Percentiles rank a stretch among this genome's conserved stretches.
Conservation (phyloP, 2,888 invertebrate genomes). For the Ypsolopha sequella region DNA sequence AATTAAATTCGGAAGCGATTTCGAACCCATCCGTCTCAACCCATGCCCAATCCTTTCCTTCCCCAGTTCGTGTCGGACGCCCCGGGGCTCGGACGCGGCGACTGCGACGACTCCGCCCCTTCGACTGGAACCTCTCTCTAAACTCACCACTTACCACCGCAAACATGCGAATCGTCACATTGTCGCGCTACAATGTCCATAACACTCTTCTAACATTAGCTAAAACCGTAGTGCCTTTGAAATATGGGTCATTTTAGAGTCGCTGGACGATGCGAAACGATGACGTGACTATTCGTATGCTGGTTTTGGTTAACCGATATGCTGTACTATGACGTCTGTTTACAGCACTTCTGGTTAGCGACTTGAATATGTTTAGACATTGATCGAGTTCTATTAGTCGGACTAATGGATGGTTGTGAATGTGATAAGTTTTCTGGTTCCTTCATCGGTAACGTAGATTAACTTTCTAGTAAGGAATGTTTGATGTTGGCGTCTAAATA, state of each 20-base stretch:
- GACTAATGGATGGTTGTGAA: neutral
- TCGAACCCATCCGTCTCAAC: no score
- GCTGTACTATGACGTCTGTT: slow-evolving; percentile 7
- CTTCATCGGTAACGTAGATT: slow-evolving; percentile 19
- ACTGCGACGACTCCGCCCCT: slow-evolving; percentile 13
- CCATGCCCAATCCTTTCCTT: slow-evolving; percentile 11
- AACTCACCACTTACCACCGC: slow-evolving; percentile 1
- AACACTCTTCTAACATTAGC: no score
- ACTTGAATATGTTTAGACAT: slow-evolving; percentile 1
- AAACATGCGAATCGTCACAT: slow-evolving; percentile 5
- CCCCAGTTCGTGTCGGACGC: slow-evolving; percentile 17
- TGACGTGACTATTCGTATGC: slow-evolving; percentile 6
- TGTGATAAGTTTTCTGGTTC: slow-evolving; percentile 24
- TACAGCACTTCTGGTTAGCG: slow-evolving; percentile 8
- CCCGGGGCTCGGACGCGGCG: slow-evolving; percentile 14
- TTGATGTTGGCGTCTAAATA: slow-evolving; percentile 6
- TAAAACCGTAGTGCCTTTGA: no score
- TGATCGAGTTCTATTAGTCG: neutral
- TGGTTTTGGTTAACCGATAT: slow-evolving; percentile 3
- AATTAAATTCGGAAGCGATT: no score
- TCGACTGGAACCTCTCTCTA: slow-evolving; percentile 16
- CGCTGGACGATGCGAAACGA: no score
- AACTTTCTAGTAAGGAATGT: slow-evolving; percentile 16
- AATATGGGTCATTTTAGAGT: no score
- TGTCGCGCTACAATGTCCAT: neutral